Percentiles rank a stretch among this genome's conserved stretches.
Conservation (phyloP, 2,888 invertebrate species). For the Dorcus hopei region DNA sequence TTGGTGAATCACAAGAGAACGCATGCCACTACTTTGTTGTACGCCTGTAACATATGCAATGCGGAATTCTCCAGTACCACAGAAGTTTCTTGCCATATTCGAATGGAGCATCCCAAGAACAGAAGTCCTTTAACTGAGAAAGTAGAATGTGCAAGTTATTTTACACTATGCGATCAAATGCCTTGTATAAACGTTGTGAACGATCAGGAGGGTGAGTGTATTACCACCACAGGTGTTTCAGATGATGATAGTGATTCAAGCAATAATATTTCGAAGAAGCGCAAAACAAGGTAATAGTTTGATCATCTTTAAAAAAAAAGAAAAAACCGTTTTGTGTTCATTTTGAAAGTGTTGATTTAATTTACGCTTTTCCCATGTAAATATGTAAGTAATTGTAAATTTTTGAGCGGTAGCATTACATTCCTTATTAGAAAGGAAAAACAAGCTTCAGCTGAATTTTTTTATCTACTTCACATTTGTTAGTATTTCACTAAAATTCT, state of each 20-base stretch:
- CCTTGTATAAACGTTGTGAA: not conserved
- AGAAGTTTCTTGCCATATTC: slow-evolving; percentile 37
- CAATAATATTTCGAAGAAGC: slow-evolving; percentile 7
- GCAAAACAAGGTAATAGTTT: slow-evolving; percentile 9
- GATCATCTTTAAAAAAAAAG: not conserved
- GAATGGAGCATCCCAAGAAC: slow-evolving; percentile 31
- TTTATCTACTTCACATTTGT: too few relatives aligned
- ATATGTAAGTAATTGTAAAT: too few relatives aligned
- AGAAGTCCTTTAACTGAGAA: slow-evolving; percentile 12
- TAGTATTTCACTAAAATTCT: too few relatives aligned
- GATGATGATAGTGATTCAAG: slow-evolving; percentile 4
- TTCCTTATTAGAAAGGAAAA: too few relatives aligned
- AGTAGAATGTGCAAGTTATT: not conserved
- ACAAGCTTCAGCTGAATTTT: too few relatives aligned
- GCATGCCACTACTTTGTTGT: slow-evolving; percentile 32
- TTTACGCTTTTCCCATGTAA: too few relatives aligned
- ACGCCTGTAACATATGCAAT: slow-evolving; percentile 43
- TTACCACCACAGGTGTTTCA: too few relatives aligned
- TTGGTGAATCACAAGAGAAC: slow-evolving; percentile 32
- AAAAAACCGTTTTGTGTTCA: slow-evolving; percentile 15
- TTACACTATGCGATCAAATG: not conserved
- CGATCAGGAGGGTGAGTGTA: too few relatives aligned
- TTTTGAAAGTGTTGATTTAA: too few relatives aligned
- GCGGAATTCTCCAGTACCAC: slow-evolving; percentile 39
- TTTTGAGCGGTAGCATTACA: too few relatives aligned